Percentiles rank a stretch among this genome's conserved stretches.
Evolutionary conservation across 2,113 vertebrate genomes (phyloP).

Genomic region (Turdus rufiventris): DNA sequence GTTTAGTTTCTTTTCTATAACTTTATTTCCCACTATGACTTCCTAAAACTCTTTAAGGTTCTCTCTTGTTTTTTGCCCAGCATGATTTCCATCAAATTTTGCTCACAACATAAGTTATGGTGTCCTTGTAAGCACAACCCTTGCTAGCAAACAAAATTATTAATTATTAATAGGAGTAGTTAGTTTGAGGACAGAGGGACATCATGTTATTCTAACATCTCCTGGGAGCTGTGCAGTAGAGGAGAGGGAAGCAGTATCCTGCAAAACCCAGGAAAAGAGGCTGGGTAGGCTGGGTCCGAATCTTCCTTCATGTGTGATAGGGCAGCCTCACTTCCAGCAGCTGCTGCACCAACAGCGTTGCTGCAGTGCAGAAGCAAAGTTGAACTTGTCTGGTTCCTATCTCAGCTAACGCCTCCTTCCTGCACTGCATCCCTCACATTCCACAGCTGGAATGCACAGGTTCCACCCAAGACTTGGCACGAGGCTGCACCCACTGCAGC

Average conservation of each 20-base stretch:
- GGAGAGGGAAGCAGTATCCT: background rate
- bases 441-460: background rate
- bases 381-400: background rate
- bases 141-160: background rate
- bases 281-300: background rate
- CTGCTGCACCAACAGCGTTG: background rate
- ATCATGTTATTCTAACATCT: background rate
- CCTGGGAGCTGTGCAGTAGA: background rate
- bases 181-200: background rate
- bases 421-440: background rate
- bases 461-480: too few relatives aligned
- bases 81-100: background rate
- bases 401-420: background rate
- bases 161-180: background rate
- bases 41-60: background rate
- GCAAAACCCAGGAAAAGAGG: background rate
- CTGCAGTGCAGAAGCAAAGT: background rate
- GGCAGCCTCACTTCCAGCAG: background rate
- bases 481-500: background rate
- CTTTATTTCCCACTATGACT: background rate
- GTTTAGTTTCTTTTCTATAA: background rate
- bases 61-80: background rate
- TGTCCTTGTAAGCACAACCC: background rate
- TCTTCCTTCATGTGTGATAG: background rate
- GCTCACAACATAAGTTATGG: background rate